Base-by-base conservation (phyloP, 1,140 invertebrate species). In the Saxidomus purpurata region DNA sequence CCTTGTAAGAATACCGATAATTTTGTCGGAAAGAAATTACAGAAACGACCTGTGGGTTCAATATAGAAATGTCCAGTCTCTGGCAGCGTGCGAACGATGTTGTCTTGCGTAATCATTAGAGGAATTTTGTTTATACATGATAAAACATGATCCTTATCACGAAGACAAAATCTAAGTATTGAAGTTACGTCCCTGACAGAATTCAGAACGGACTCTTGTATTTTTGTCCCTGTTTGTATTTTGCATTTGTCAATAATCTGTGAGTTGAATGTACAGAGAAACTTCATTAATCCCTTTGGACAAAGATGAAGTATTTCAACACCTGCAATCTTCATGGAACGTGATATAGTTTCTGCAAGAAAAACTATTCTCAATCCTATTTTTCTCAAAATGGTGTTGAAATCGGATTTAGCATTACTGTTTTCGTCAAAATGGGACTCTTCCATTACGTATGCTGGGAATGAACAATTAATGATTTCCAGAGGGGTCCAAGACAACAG, bases 341-440 rank as follows among this genome's bases (percentile, higher is more conserved):
- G 1, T 55, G 6, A 9, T 31, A 79, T 79, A 0, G 55, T 28
- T 11, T 52, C n/a, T 19, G 17, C 13, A 22, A 79, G 1, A 79
- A 15, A 34, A 36, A 79, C 49, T 17, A 49, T 79, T 38, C 76
- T 22, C 47, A 79, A 31, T 19, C 76, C 47, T 31, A 79, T 79
- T 0, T 9, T 6, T 3, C 28, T 25, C 13, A 79, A 36, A 36
- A 79, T 36, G n/a, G 36, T 34, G 17, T 52, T 52, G 19, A 52
- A 34, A 22, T 13, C 1, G 1, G n/a, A 31, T 1, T 15, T 38
- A n/a, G n/a, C n/a, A n/a, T n/a, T n/a, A 8, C 2, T 17, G 22
- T 52, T 52, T 0, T 17, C 31, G 8, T 25, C 25, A 11, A 19
- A 11, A 22, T 36, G 2, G 22, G 17, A 3, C 31, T 79, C 76